Evolutionary conservation across 2,888 invertebrate genomes (phyloP).

Genomic region (Ferrisia virgata): DNA sequence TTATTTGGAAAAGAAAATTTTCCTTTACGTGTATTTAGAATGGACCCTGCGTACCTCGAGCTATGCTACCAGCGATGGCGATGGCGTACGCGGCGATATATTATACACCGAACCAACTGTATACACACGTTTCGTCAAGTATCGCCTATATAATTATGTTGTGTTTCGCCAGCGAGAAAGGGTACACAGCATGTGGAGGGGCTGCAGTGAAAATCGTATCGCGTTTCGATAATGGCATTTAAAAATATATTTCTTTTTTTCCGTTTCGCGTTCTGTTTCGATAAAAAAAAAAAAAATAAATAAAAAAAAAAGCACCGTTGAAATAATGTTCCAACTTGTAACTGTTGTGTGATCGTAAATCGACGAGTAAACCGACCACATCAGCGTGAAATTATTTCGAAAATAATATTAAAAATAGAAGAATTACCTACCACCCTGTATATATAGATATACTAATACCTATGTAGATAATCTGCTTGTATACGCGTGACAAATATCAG

Average conservation of each 20-base stretch:
- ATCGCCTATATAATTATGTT: conserved; percentile 27
- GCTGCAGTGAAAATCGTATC: not conserved
- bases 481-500: not conserved
- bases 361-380: not conserved
- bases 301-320: no score
- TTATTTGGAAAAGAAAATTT: conserved; percentile 37
- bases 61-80: not conserved
- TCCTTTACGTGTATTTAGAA: not conserved
- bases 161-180: not conserved
- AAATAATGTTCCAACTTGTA: not conserved
- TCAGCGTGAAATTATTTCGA: not conserved
- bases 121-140: conserved; percentile 26
- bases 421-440: not conserved
- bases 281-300: no score
- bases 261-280: not conserved
- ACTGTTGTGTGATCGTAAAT: not conserved
- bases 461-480: not conserved
- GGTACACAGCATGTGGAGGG: not conserved
- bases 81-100: not conserved
- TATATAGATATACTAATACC: not conserved
- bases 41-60: not conserved
- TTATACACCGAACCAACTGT: not conserved
- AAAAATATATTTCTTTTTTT: conserved; percentile 20
- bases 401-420: not conserved
- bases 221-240: conserved; percentile 28